A percentile compares a stretch with the other conserved stretches of the same genome.
These are phyloP conservation scores for Drepanosiphum platanoidis DNA, from an alignment of 2,888 invertebrate species.

Conservation along the genomic window DNA sequence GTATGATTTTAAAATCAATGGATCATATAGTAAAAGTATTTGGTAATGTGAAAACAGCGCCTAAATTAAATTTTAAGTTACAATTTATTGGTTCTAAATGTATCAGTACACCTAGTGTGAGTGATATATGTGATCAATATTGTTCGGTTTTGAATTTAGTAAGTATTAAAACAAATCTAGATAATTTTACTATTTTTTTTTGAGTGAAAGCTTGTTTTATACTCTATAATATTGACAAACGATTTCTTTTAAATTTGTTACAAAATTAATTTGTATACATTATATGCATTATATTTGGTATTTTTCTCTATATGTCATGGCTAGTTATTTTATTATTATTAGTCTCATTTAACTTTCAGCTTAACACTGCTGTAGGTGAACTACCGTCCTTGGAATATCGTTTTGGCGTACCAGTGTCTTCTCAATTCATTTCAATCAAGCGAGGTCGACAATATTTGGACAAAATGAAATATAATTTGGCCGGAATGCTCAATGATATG, in stretches of 20 bases:
- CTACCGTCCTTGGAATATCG: slow-evolving; percentile 66
- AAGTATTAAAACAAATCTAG: slow-evolving; percentile 34
- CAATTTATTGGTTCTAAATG: slow-evolving; percentile 49
- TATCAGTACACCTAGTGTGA: slow-evolving; percentile 39
- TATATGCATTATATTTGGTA: not conserved
- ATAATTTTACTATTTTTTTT: no score
- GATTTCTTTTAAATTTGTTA: not conserved
- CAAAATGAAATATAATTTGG: slow-evolving; percentile 68
- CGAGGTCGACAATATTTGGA: slow-evolving; percentile 69
- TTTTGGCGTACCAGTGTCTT: slow-evolving; percentile 65
- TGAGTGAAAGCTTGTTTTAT: no score
- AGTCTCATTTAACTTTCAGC: slow-evolving; percentile 65
- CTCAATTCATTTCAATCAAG: slow-evolving; percentile 65
- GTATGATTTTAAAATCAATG: slow-evolving; percentile 50
- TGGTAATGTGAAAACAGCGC: slow-evolving; percentile 34
- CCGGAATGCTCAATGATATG: slow-evolving; percentile 70
- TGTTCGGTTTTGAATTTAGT: slow-evolving; percentile 66
- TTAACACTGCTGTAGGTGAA: slow-evolving; percentile 64
- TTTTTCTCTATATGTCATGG: not conserved
- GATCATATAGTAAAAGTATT: slow-evolving; percentile 47
- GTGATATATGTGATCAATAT: slow-evolving; percentile 61
- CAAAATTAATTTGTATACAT: not conserved
- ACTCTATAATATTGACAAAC: no score
- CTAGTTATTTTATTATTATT: not conserved
- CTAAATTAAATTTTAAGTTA: slow-evolving; percentile 52